Percentiles rank a stretch among this genome's conserved stretches.
Evolutionary conservation across 1,140 invertebrate genomes (phyloP).

Genomic region (Gonioctena quinquepunctata): DNA sequence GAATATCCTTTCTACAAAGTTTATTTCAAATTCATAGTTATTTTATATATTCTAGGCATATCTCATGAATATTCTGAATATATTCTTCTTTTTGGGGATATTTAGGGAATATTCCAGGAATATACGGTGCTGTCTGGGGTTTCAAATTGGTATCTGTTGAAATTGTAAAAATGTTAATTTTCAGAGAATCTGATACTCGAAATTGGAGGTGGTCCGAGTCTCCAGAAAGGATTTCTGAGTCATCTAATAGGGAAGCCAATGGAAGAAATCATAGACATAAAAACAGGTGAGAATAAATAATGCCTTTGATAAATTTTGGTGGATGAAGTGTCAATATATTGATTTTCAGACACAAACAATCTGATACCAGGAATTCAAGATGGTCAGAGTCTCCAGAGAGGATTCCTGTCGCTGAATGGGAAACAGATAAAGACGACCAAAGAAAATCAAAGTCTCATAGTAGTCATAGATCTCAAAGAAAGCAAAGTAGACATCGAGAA

Average conservation of each 20-base stretch:
- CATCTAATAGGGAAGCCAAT: background rate
- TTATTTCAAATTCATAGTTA: too few species aligned
- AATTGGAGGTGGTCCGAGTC: slow-evolving; percentile 80
- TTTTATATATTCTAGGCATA: too few species aligned
- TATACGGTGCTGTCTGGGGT: too few species aligned
- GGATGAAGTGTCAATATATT: background rate
- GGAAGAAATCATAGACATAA: background rate
- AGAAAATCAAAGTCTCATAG: background rate
- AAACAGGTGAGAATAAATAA: background rate
- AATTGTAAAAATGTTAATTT: too few species aligned
- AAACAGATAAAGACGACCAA: background rate
- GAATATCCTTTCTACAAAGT: too few species aligned
- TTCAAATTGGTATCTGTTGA: too few species aligned
- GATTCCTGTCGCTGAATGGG: background rate
- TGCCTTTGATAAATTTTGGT: background rate
- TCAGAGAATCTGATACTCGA: slow-evolving; percentile 44
- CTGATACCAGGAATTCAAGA: slow-evolving; percentile 64
- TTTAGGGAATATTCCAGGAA: too few species aligned
- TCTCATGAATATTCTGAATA: too few species aligned
- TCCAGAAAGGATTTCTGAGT: slow-evolving; percentile 57
- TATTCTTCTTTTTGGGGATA: too few species aligned
- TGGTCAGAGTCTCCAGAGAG: slow-evolving; percentile 76
- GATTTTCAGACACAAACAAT: slow-evolving; percentile 11
- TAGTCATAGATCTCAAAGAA: background rate
- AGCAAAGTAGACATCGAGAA: background rate